phyloP scores from a whole-genome alignment of 2,113 vertebrate genomes.

The Tricholaema leucomelas region DNA sequence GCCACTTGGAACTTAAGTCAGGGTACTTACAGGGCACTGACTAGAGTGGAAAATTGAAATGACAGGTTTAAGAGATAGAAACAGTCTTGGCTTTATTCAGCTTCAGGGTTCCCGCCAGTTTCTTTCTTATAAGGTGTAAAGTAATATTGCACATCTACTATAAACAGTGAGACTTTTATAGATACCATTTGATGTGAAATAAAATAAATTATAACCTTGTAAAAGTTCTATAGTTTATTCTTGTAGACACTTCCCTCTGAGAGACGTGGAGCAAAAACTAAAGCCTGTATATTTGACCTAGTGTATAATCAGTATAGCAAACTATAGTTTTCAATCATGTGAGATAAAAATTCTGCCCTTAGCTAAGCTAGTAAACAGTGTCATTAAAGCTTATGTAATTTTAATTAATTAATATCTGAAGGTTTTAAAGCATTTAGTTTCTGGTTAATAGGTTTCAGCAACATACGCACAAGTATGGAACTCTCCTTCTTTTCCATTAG shows the following conservation, averaged over 20 bases:
- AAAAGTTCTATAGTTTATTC: constrained; percentile 70
- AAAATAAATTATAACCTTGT: constrained; percentile 72
- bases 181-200: constrained; percentile 66
- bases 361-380: constrained; percentile 65
- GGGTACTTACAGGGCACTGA: constrained; percentile 29
- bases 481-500: neutral
- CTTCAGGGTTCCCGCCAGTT: constrained; percentile 69
- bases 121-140: constrained; percentile 72
- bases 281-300: constrained; percentile 55
- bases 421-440: constrained; percentile 44
- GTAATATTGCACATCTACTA: constrained; percentile 72
- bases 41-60: constrained; percentile 75
- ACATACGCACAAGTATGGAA: neutral
- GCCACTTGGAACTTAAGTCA: constrained; percentile 66
- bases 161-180: constrained; percentile 76
- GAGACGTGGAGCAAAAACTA: constrained; percentile 32
- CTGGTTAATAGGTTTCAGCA: neutral
- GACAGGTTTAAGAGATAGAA: constrained; percentile 79
- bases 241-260: neutral
- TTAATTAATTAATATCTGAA: constrained; percentile 56
- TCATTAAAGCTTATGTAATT: constrained; percentile 60
- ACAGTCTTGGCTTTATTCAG: constrained; percentile 67
- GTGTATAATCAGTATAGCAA: constrained; percentile 52
- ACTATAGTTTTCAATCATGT: constrained; percentile 39
- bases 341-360: constrained; percentile 61